phyloP scores from a whole-genome alignment of 2,113 vertebrate species.

The Neopipo cinnamomea region DNA sequence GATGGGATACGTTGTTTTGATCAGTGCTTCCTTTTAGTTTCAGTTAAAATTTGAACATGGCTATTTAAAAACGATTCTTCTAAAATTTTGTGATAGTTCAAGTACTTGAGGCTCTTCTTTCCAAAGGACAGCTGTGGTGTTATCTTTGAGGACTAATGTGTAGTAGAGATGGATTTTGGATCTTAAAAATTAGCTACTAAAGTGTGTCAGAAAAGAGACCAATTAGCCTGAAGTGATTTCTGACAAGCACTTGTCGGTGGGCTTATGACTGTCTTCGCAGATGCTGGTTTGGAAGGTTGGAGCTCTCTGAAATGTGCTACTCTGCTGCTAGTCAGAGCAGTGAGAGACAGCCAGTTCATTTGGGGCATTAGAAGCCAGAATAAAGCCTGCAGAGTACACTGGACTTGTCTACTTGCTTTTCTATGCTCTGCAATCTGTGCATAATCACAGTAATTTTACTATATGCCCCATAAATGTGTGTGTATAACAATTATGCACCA shows the following conservation, averaged over 20 bases:
- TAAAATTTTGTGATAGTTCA: not conserved
- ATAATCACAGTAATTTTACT: not conserved
- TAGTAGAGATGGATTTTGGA: not conserved
- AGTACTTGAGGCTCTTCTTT: not conserved
- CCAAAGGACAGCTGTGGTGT: conserved; percentile 14
- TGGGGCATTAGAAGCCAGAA: not conserved
- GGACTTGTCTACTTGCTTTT: not conserved
- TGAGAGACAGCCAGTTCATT: not conserved
- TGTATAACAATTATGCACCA: not conserved
- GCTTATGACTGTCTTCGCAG: not conserved
- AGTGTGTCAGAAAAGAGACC: not conserved
- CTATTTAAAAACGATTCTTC: not conserved
- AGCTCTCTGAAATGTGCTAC: not conserved
- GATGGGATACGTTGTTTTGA: not conserved
- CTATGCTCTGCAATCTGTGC: not conserved
- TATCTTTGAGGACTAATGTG: not conserved
- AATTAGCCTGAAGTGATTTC: conserved; percentile 39
- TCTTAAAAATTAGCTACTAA: conserved; percentile 11
- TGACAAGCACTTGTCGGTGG: conserved; percentile 16
- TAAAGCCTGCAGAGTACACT: not conserved
- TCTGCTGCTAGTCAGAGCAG: not conserved
- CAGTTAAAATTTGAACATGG: not conserved
- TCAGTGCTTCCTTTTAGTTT: not conserved
- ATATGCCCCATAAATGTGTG: not conserved
- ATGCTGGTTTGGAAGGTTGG: not conserved